Conservation (phyloP, 2,797 vertebrate species). For the Glyptemys insculpta region DNA sequence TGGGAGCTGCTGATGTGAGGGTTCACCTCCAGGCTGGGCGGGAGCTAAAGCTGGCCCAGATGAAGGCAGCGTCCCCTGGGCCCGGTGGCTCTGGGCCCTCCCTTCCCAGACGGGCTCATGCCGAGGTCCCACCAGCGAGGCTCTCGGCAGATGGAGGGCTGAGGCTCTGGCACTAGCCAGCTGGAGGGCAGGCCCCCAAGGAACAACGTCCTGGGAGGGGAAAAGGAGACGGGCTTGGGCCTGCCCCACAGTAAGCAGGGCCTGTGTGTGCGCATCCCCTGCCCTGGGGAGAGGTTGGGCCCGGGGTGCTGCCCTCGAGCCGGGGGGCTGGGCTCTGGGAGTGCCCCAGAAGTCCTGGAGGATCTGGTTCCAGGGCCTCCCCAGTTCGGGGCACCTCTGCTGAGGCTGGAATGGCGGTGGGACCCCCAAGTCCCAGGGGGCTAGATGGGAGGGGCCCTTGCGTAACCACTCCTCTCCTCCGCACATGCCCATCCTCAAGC, state of each 20-base stretch:
- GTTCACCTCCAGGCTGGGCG: conserved; percentile 55
- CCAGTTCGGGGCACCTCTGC: too few species aligned
- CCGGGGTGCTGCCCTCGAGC: not conserved
- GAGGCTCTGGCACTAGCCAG: not conserved
- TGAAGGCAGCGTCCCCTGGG: not conserved
- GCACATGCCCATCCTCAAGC: too few species aligned
- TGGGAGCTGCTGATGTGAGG: not conserved
- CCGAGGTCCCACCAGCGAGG: not conserved
- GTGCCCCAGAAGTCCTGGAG: not conserved
- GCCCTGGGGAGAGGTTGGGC: not conserved
- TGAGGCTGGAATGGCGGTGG: too few species aligned
- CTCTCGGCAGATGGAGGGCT: not conserved
- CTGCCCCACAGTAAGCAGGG: too few species aligned
- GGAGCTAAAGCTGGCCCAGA: conserved; percentile 37
- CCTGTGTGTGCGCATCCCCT: too few species aligned
- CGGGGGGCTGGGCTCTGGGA: not conserved
- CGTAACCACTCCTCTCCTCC: not conserved
- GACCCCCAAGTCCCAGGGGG: not conserved
- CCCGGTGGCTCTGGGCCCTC: too few species aligned
- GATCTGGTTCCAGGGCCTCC: too few species aligned
- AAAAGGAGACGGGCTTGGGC: too few species aligned
- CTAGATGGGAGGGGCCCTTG: not conserved
- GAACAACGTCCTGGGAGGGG: too few species aligned
- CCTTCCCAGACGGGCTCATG: not conserved
- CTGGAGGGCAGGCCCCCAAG: not conserved